Percentiles rank a stretch among this genome's conserved stretches.
These are phyloP conservation scores for Corella eumyota DNA, from an alignment of 23 tunicate genomes.

Conservation along the genomic window DNA sequence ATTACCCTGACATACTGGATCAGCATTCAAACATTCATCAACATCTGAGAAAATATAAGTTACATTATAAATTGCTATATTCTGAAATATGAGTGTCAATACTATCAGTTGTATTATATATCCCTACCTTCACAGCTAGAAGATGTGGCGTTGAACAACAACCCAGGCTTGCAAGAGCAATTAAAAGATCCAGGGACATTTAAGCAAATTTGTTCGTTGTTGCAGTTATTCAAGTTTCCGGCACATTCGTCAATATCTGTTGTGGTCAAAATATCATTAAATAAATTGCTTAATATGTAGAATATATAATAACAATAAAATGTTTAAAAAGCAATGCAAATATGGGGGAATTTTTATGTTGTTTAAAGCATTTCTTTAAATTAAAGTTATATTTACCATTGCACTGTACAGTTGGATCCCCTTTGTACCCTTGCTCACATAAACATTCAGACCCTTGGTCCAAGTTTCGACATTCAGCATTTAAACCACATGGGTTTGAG, in stretches of 20 bases:
- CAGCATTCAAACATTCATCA: slow-evolving; percentile 20
- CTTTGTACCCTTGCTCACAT: slow-evolving; percentile 21
- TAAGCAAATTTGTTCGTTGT: not conserved
- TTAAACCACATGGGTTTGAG: slow-evolving; percentile 8
- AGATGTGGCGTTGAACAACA: not conserved
- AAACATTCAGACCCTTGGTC: slow-evolving; percentile 9
- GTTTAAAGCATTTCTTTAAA: too few relatives aligned
- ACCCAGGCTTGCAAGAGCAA: slow-evolving; percentile 1
- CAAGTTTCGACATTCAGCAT: slow-evolving; percentile 8
- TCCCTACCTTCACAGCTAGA: slow-evolving; percentile 1
- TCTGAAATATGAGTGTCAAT: too few relatives aligned
- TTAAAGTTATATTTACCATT: not conserved
- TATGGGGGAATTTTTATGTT: too few relatives aligned
- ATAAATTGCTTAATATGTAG: too few relatives aligned
- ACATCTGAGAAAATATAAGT: slow-evolving; percentile 28
- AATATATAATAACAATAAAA: too few relatives aligned
- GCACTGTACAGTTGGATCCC: not conserved
- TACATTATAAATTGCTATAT: too few relatives aligned
- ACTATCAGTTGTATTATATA: too few relatives aligned
- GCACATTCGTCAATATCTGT: slow-evolving; percentile 13
- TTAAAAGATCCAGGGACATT: not conserved
- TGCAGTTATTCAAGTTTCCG: not conserved
- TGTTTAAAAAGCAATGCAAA: too few relatives aligned
- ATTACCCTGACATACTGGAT: slow-evolving; percentile 4
- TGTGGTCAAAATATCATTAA: not conserved